Evolutionary conservation across 1,140 invertebrate species (phyloP).

Genomic region (Camponotus pennsylvanicus): DNA sequence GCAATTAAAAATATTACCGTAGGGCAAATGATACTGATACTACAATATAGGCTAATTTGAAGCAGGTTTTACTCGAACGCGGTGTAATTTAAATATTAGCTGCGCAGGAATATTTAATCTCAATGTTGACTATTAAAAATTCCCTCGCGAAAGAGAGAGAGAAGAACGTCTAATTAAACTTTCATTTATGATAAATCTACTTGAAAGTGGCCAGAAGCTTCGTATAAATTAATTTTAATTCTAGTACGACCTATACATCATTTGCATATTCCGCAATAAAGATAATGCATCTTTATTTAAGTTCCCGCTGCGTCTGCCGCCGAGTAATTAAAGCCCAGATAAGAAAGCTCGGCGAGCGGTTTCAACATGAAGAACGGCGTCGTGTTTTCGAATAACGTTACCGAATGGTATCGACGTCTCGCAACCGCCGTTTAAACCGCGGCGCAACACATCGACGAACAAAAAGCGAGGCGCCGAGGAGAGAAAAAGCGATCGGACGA

Average conservation of each 20-base stretch:
- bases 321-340: slow-evolving; percentile 35
- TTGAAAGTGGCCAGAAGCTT: neutral
- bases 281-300: slow-evolving; percentile 32
- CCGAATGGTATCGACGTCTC: slow-evolving; percentile 4
- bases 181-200: neutral
- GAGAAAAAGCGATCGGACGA: slow-evolving; percentile 35
- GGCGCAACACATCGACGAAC: slow-evolving; percentile 7
- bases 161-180: slow-evolving; percentile 8
- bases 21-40: neutral
- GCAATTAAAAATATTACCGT: neutral
- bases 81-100: neutral
- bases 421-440: slow-evolving; percentile 11
- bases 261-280: slow-evolving; percentile 32
- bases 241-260: neutral
- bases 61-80: neutral
- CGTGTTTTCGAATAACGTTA: slow-evolving; percentile 22
- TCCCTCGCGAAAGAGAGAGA: neutral
- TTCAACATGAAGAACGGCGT: neutral
- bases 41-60: neutral
- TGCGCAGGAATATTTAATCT: neutral
- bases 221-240: neutral
- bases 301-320: neutral
- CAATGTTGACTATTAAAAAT: neutral
- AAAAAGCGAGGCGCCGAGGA: slow-evolving; percentile 3
- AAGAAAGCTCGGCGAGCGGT: neutral